Evolutionary conservation across 1,140 invertebrate species (phyloP).

Genomic region (Lucilia cuprina): DNA sequence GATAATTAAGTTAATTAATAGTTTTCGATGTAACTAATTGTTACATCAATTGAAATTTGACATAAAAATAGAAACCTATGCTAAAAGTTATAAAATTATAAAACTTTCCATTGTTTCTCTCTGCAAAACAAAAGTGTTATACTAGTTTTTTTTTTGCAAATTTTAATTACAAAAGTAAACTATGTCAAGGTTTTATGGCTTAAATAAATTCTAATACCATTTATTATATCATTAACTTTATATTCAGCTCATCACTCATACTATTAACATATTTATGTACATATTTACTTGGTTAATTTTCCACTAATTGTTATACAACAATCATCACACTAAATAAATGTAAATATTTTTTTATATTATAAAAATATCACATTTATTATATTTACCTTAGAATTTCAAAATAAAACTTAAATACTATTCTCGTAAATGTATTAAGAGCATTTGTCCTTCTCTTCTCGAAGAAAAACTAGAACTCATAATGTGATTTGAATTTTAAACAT

Average conservation of each 20-base stretch:
- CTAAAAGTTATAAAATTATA: too few relatives aligned
- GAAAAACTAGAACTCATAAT: background rate
- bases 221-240: background rate
- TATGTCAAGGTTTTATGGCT: background rate
- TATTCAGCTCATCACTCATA: background rate
- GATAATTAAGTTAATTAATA: too few relatives aligned
- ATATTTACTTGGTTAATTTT: background rate
- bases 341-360: constrained; percentile 1
- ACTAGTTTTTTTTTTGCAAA: too few relatives aligned
- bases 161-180: background rate
- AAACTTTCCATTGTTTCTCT: too few relatives aligned
- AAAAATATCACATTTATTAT: background rate
- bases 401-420: background rate
- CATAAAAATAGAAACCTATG: too few relatives aligned
- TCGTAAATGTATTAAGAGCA: background rate
- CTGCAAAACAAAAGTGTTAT: too few relatives aligned
- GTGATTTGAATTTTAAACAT: background rate
- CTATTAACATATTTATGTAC: background rate
- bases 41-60: too few relatives aligned
- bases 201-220: background rate
- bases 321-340: background rate
- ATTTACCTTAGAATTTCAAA: background rate
- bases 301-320: background rate
- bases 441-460: background rate
- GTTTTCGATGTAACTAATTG: too few relatives aligned